Evolutionary conservation across 2,113 vertebrate genomes (phyloP), one percentile per base, ranked within the genome.

Genomic region (Anguilla rostrata): DNA sequence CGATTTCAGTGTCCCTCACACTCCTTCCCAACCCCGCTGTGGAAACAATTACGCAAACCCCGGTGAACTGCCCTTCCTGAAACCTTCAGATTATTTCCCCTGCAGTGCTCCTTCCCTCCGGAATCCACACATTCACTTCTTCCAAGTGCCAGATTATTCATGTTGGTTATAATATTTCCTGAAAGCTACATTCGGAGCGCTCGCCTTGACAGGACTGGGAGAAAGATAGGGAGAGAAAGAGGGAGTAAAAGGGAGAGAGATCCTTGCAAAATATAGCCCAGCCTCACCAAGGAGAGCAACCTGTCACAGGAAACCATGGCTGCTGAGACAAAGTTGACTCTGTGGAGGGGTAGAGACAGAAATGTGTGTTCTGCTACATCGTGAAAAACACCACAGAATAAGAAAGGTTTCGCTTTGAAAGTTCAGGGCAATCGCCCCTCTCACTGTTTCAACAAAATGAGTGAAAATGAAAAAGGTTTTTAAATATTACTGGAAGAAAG

Each of bases 1-100:
- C 82, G 12, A 88, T 89, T 87, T 82, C 6, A 84, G 16, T 43
- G 8, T 81, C 20, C 60, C 60, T 29, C n/a, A 75, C 71, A 12
- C 71, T 75, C 71, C 71, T 26, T 34, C 4, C 5, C 49, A 53
- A 53, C 49, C n/a, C 22, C 11, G 18, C 60, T 66, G 60, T 29
- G 71, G 71, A 75, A 75, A 75, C n/a, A 75, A 75, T 75, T 75
- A 75, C 12, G 71, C n/a, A 29, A 75, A 75, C 71, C n/a, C 34
- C 66, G n/a, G 66, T 8, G 9, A n/a, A 11, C 71, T 12, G 26
- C 71, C 71, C 71, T 75, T 34, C 11, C 9, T 34, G 12, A 75
- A 34, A 22, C n/a, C 11, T 75, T 34, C n/a, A 0, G n/a, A 75
- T 75, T n/a, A 75, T 12, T 9, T 75, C 66, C 66, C 9, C 26